Conservation (phyloP, 2,113 vertebrate genomes). For the Morone chrysops region DNA sequence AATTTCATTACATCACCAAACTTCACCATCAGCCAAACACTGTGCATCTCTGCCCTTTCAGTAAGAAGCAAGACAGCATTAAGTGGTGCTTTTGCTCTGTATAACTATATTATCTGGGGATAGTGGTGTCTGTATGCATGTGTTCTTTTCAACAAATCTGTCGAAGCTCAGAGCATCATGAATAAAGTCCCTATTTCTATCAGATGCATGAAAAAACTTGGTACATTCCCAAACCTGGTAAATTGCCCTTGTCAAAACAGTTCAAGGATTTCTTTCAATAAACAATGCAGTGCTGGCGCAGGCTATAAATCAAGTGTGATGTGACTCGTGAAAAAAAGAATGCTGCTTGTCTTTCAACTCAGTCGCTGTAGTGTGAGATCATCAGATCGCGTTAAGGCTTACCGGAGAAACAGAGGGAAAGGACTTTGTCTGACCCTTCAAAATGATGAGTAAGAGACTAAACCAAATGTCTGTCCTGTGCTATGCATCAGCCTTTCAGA, state of each 20-base stretch:
- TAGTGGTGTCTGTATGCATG: not conserved
- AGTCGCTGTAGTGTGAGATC: constrained; percentile 46
- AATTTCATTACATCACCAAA: constrained; percentile 47
- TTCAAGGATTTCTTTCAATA: constrained; percentile 72
- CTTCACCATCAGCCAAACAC: not conserved
- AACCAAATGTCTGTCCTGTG: constrained; percentile 31
- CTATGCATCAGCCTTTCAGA: constrained; percentile 40
- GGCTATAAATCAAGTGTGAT: constrained; percentile 71
- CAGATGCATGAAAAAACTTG: constrained; percentile 60
- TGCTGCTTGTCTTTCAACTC: constrained; percentile 47
- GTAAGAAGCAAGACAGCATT: constrained; percentile 17
- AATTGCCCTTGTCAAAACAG: constrained; percentile 78
- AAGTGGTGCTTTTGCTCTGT: constrained; percentile 3
- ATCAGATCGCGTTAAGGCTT: constrained; percentile 52
- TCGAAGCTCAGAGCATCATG: not conserved
- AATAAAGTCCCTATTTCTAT: constrained; percentile 39
- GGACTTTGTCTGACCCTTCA: constrained; percentile 58
- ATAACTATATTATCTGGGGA: not conserved
- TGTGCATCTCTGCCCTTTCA: constrained; percentile 1
- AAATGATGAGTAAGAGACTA: constrained; percentile 61
- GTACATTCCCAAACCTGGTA: constrained; percentile 62
- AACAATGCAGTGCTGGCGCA: constrained; percentile 38
- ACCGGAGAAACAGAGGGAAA: constrained; percentile 42
- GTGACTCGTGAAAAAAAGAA: not conserved
- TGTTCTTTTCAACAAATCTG: constrained; percentile 23